Percentiles rank a stretch among this genome's conserved stretches.
phyloP scores from a whole-genome alignment of 2,113 vertebrate species.

The Cephalopterus ornatus region DNA sequence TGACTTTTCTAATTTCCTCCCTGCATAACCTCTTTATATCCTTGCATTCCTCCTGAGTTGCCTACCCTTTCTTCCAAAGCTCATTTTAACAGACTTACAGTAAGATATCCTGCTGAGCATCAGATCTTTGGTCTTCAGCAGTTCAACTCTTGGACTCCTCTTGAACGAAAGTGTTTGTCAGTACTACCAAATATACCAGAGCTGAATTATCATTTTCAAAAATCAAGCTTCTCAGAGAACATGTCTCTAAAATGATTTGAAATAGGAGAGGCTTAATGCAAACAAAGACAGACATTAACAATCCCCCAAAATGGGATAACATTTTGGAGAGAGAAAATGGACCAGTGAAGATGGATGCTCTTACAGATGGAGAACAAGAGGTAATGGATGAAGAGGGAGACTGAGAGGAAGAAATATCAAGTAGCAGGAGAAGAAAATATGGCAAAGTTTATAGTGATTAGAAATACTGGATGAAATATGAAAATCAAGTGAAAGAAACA shows the following conservation, averaged over 20 bases:
- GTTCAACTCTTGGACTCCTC: background rate
- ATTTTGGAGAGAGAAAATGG: background rate
- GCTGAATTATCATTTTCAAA: background rate
- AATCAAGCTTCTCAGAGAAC: background rate
- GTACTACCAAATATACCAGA: background rate
- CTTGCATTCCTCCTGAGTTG: background rate
- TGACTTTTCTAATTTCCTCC: background rate
- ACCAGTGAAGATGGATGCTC: background rate
- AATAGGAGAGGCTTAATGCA: background rate
- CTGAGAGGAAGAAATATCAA: background rate
- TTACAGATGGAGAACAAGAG: background rate
- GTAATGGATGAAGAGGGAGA: background rate
- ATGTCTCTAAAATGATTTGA: background rate
- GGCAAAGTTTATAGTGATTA: background rate
- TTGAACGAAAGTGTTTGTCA: background rate
- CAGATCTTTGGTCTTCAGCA: background rate
- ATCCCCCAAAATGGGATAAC: rapidly evolving
- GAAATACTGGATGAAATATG: background rate
- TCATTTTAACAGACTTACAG: background rate
- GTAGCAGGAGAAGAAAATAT: background rate
- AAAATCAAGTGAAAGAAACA: background rate
- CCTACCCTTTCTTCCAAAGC: background rate
- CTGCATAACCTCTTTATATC: background rate
- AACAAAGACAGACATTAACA: background rate
- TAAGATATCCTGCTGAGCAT: background rate